Percentiles rank a stretch among this genome's conserved stretches.
Conservation (phyloP, 2,888 invertebrate species). For the Aricia artaxerxes region DNA sequence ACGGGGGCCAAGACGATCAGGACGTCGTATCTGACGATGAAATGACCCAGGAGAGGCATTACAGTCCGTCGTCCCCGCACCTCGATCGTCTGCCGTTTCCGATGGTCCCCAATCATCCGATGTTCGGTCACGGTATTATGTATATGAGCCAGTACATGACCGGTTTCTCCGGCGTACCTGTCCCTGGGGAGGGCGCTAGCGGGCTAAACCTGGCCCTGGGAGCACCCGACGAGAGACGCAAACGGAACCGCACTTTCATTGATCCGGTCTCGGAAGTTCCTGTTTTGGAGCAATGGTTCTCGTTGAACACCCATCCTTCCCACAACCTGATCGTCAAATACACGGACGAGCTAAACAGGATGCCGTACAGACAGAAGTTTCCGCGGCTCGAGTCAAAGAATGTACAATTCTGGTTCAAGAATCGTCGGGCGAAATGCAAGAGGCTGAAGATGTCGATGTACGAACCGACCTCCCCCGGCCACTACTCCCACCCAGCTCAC, state of each 20-base stretch:
- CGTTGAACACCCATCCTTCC: constrained; percentile 98
- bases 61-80: constrained; percentile 66
- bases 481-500: constrained; percentile 79
- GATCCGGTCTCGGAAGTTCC: constrained; percentile 99
- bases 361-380: constrained; percentile 98
- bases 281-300: constrained; percentile 96
- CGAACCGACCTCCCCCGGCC: constrained; percentile 85
- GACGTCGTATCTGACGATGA: constrained; percentile 79
- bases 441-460: constrained; percentile 94
- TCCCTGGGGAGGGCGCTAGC: constrained; percentile 79
- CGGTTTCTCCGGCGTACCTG: constrained; percentile 77
- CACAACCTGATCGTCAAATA: constrained; percentile 98
- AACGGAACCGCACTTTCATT: constrained; percentile 98
- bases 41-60: constrained; percentile 67
- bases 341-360: constrained; percentile 97
- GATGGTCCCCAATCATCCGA: constrained; percentile 89
- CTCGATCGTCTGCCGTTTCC: constrained; percentile 84
- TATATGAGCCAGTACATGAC: constrained; percentile 94
- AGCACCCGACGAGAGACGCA: constrained; percentile 91
- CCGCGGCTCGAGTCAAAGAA: constrained; percentile 99
- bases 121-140: constrained; percentile 95
- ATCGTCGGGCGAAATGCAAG: constrained; percentile 98
- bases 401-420: constrained; percentile 99
- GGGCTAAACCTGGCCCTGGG: constrained; percentile 83
- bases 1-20: constrained; percentile 72